Base-by-base conservation (phyloP, 2,888 invertebrate species). In the Uloborus plumipes region DNA sequence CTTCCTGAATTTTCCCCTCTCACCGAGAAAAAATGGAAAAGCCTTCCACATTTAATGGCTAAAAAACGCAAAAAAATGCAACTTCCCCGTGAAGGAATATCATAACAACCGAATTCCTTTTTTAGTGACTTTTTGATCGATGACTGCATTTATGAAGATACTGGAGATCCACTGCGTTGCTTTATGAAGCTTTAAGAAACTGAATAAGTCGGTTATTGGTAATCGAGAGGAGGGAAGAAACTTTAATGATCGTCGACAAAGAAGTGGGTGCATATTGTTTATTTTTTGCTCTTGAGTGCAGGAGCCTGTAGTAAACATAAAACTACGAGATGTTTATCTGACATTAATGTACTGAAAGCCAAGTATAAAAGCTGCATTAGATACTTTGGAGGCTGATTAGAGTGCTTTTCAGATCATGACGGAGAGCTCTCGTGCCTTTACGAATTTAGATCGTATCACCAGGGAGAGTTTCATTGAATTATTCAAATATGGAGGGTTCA, bases 141-240 rank as follows among this genome's bases (percentile, higher is more conserved):
- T 79, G 73, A 59, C 61, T 53, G 66, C 22, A 67, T 79, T 79
- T 73, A 79, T 79, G 79, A 79, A 79, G 79, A 73, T 67, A 62
- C 67, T 66, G 22, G 18, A 53, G 77, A 67, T 15, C 66, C 79
- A 67, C 39, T 39, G 55, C 22, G 62, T 59, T 67, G 73, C 61
- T 61, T 66, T 71, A 62, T 61, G 55, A 39, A 67, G 66, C 61
- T 79, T 79, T 72, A 73, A 66, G 79, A 73, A 61, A 50, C 67
- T 53, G 62, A 71, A 72, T 79, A 79, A 73, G 79, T 73, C 73
- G 79, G 73, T 79, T 79, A 79, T 79, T 79, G 78, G 59, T 20
- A 66, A 71, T 66, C 72, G 39, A 39, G 39, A 39, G 71, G 51
- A 66, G 61, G 72, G 72, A 79, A 73, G 67, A 49, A 73, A 73